A percentile compares a stretch with the other conserved stretches of the same genome.
phyloP scores from a whole-genome alignment of 2,888 invertebrate species.

The Stenoptilia bipunctidactyla region DNA sequence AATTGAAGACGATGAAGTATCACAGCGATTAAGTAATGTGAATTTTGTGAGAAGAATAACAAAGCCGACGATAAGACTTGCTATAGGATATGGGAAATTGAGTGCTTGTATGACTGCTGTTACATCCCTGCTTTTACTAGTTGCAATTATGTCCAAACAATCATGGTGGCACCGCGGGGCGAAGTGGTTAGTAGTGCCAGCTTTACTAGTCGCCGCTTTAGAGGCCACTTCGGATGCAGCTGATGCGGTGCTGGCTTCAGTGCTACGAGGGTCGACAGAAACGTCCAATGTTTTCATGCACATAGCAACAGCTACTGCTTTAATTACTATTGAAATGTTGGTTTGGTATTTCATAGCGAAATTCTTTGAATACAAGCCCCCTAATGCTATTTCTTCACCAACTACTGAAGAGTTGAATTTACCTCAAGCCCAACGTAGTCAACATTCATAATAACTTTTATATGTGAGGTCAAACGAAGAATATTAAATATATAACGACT shows the following conservation, averaged over 20 bases:
- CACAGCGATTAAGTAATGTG: constrained; percentile 51
- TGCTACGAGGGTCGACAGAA: constrained; percentile 35
- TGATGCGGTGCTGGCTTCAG: constrained; percentile 46
- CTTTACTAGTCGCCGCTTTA: constrained; percentile 46
- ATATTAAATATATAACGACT: no score
- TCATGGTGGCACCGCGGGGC: constrained; percentile 61
- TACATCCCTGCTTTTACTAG: constrained; percentile 44
- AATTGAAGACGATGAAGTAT: constrained; percentile 52
- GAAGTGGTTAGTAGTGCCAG: constrained; percentile 56
- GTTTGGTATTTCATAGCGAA: constrained; percentile 61
- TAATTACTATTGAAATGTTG: constrained; percentile 53
- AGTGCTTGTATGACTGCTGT: constrained; percentile 51
- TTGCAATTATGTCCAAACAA: constrained; percentile 63
- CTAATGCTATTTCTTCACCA: no score
- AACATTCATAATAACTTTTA: no score
- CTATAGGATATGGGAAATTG: constrained; percentile 54
- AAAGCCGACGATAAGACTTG: constrained; percentile 55
- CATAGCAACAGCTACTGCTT: constrained; percentile 35
- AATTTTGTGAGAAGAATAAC: constrained; percentile 58
- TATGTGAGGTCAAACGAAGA: no score
- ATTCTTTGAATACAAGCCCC: constrained; percentile 50
- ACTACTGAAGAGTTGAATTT: no score
- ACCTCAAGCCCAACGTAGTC: no score
- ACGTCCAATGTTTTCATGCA: constrained; percentile 31
- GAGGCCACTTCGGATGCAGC: constrained; percentile 54